Evolutionary conservation across 2,797 vertebrate genomes (phyloP).

Genomic region (Hippopotamyrus pictus): DNA sequence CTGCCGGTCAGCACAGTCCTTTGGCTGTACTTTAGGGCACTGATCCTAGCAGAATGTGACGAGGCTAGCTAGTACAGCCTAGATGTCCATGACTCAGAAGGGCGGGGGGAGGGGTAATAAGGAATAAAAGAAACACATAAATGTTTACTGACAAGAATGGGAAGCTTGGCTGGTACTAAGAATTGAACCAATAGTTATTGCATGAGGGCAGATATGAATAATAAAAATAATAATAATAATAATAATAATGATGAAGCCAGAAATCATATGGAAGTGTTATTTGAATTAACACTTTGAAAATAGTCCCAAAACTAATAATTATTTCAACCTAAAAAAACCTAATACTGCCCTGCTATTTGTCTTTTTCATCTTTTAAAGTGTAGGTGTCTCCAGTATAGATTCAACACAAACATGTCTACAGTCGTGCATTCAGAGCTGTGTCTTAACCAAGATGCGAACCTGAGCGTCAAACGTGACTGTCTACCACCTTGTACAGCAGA

Average conservation of each 20-base stretch:
- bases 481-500: background rate
- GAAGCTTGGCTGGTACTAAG: background rate
- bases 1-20: conserved; percentile 40
- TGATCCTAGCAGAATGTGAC: conserved; percentile 39
- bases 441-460: background rate
- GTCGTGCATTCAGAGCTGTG: background rate
- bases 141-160: background rate
- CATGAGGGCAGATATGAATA: background rate
- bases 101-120: background rate
- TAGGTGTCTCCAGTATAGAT: background rate
- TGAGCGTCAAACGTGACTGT: background rate
- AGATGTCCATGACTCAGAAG: background rate
- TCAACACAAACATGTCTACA: background rate
- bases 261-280: background rate
- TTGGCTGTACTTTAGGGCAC: conserved; percentile 40
- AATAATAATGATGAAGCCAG: background rate
- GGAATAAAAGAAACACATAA: background rate
- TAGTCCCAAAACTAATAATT: background rate
- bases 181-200: background rate
- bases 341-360: background rate
- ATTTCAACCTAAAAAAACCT: background rate
- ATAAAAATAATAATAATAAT: background rate
- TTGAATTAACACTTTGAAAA: background rate
- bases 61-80: background rate
- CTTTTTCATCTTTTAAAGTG: background rate